Evolutionary conservation across 2,888 invertebrate species (phyloP), one percentile per base, ranked within the genome.

Genomic region (Papilio gigon): DNA sequence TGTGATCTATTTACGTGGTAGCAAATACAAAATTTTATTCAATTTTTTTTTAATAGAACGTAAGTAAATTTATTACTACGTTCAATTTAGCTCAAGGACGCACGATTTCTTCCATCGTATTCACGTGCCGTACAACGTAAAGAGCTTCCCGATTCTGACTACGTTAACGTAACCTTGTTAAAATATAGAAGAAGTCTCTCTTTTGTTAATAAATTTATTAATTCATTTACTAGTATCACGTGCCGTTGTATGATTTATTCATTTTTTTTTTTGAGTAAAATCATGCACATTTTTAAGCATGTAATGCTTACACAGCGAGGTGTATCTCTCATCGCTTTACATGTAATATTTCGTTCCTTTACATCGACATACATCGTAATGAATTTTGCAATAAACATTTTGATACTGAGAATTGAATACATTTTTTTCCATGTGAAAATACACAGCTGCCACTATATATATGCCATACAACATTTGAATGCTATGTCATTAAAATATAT

Each of bases 111-210:
- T 33, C 35, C 6, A 20, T 30, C 6, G 14, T 35, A 58, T 58
- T 58, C 25, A 30, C 56, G 4, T 58, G 40, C 56, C 9, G 30
- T 44, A 20, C n/a, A 47, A 44, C 35, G 35, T 14, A 22, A 25
- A 59, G n/a, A 9, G 6, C 25, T 1, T 22, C 9, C n/a, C n/a
- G n/a, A n/a, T 44, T 33, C 35, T 59, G 44, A 59, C 44, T 65
- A 30, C 35, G 9, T 65, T 56, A 40, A 42, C 14, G 20, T 58
- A 56, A 59, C 65, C 44, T 59, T 65, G 35, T 65, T 65, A 37
- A 58, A 47, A 30, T 65, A 35, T 58, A 44, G 22, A 47, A 65
- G 44, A 25, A 59, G n/a, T 47, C 22, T 22, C 12, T 59, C 47
- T 35, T 25, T 30, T 17, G 30, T 30, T 22, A 47, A 30, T 20